phyloP scores from a whole-genome alignment of 2,888 invertebrate species.

The Drosophila robusta region DNA sequence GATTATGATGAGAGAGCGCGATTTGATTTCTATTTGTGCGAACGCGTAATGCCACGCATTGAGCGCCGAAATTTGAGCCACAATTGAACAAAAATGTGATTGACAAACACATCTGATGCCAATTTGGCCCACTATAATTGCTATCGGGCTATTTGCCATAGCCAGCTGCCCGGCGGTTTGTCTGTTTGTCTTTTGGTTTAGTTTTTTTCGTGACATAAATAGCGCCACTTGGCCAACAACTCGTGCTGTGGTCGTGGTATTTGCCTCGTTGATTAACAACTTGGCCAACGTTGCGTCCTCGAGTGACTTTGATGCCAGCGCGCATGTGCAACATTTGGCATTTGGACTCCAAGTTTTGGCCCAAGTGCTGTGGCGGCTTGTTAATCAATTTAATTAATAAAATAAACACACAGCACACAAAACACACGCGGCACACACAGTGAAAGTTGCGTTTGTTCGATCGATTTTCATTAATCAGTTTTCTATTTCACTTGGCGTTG shows the following conservation, averaged over 20 bases:
- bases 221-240: conserved; percentile 48
- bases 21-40: conserved; percentile 71
- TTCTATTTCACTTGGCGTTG: conserved; percentile 58
- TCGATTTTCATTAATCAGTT: conserved; percentile 55
- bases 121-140: conserved; percentile 48
- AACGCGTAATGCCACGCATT: conserved; percentile 24
- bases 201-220: conserved; percentile 51
- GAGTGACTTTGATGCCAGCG: conserved; percentile 39
- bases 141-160: conserved; percentile 37
- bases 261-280: conserved; percentile 46
- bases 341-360: conserved; percentile 6
- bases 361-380: conserved; percentile 26
- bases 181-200: conserved; percentile 11
- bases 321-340: conserved; percentile 45
- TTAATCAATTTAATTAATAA: conserved; percentile 71
- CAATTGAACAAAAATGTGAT: conserved; percentile 43
- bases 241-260: conserved; percentile 27
- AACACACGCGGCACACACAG: conserved; percentile 34
- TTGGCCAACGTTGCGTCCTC: conserved; percentile 43
- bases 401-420: conserved; percentile 50
- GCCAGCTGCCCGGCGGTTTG: background rate
- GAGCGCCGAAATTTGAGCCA: conserved; percentile 20
- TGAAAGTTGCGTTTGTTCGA: conserved; percentile 47
- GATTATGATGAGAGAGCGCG: conserved; percentile 37
- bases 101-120: conserved; percentile 56